These are phyloP conservation scores for Scolanthus callimorphus DNA, from an alignment of 92 coral and sea anemone species.

Conservation along the genomic window DNA sequence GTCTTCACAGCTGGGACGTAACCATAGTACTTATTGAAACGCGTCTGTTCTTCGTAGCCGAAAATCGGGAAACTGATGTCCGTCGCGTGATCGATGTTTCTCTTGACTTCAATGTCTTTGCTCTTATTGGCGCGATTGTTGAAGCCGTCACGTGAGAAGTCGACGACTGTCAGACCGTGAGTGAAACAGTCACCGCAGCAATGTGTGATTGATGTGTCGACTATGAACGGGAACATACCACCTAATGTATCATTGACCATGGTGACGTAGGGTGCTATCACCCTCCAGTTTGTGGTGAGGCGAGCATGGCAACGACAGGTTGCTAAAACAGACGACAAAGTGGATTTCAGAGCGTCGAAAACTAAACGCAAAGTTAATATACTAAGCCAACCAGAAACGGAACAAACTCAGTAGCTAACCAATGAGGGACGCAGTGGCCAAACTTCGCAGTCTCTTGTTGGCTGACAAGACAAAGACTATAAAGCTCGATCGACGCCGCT, in stretches of 20 bases:
- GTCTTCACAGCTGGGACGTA: conserved; percentile 58
- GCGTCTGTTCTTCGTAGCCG: conserved; percentile 65
- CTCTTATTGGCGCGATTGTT: conserved; percentile 39
- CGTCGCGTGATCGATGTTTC: conserved; percentile 32
- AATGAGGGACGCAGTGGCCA: no score
- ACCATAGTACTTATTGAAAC: conserved; percentile 38
- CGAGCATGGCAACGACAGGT: conserved; percentile 74
- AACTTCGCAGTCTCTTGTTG: no score
- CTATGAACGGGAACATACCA: conserved; percentile 69
- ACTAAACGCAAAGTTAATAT: no score
- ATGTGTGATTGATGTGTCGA: conserved; percentile 37
- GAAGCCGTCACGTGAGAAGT: conserved; percentile 54
- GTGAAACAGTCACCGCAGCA: conserved; percentile 68
- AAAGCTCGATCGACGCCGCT: no score
- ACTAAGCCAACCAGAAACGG: no score
- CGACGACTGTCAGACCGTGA: conserved; percentile 52
- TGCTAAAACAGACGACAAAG: conserved; percentile 28
- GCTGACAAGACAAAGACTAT: no score
- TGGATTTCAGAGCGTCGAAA: no score
- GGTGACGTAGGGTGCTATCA: conserved; percentile 66
- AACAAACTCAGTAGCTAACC: no score
- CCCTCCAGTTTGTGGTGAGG: conserved; percentile 60
- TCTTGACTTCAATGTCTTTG: conserved; percentile 46
- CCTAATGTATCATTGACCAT: neutral
- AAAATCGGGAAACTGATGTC: conserved; percentile 67